These are phyloP conservation scores for Eciton burchellii DNA, from an alignment of 1,140 invertebrate species.

Conservation along the genomic window DNA sequence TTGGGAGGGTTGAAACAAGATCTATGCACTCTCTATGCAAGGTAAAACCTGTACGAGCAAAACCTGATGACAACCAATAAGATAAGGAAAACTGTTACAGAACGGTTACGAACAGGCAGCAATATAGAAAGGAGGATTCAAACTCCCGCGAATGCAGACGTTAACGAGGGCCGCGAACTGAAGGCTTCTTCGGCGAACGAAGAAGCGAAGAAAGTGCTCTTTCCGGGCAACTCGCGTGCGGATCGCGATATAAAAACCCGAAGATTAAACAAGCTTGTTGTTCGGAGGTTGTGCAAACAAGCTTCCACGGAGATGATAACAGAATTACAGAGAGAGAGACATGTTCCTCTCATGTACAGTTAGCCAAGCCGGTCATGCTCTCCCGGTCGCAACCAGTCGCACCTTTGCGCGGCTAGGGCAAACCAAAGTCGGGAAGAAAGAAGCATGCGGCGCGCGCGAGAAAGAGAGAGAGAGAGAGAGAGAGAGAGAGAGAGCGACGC, in stretches of 20 bases:
- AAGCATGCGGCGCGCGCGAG: neutral
- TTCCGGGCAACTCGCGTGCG: neutral
- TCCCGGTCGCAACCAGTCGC: conserved; percentile 55
- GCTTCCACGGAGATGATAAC: conserved; percentile 27
- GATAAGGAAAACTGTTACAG: too few species aligned
- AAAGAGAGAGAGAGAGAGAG: neutral
- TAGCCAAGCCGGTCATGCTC: conserved; percentile 66
- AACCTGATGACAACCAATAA: too few species aligned
- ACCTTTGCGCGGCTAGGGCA: conserved; percentile 46
- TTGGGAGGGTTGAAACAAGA: too few species aligned
- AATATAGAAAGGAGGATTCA: too few species aligned
- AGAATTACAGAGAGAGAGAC: conserved; percentile 36
- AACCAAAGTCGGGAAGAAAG: neutral
- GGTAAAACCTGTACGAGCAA: too few species aligned
- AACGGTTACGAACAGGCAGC: too few species aligned
- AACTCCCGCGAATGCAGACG: too few species aligned
- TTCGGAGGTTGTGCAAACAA: neutral
- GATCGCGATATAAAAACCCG: neutral
- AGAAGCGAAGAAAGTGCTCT: neutral
- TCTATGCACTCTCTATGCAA: too few species aligned
- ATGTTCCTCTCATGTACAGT: conserved; percentile 54
- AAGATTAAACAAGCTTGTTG: neutral
- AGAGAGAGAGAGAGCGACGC: too few species aligned
- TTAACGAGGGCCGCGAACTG: too few species aligned
- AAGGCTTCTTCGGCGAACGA: too few species aligned